A percentile compares a stretch with the other conserved stretches of the same genome.
Evolutionary conservation across 2,797 vertebrate genomes (phyloP).

Genomic region (Salarias fasciatus): DNA sequence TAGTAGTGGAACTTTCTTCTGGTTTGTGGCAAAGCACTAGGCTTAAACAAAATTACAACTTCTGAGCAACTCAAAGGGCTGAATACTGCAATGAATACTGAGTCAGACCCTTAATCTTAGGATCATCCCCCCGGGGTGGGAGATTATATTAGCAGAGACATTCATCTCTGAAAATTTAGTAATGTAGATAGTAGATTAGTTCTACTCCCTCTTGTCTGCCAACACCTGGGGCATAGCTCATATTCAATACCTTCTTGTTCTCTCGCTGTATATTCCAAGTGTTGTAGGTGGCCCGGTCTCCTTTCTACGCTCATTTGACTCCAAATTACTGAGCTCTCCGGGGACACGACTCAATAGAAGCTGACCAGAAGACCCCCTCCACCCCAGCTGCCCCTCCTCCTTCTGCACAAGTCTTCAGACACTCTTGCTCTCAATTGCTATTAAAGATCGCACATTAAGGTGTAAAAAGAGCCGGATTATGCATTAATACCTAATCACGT

Average conservation of each 20-base stretch:
- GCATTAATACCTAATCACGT: slow-evolving; percentile 70
- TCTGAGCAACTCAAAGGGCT: slow-evolving; percentile 60
- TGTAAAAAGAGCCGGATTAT: slow-evolving; percentile 61
- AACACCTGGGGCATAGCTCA: slow-evolving; percentile 71
- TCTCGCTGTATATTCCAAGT: slow-evolving; percentile 59
- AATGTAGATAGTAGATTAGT: slow-evolving; percentile 82
- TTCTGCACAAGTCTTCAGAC: slow-evolving; percentile 19
- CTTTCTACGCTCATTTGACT: slow-evolving; percentile 67
- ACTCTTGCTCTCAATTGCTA: slow-evolving; percentile 22
- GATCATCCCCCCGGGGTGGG: slow-evolving; percentile 75
- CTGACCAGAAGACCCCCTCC: slow-evolving; percentile 59
- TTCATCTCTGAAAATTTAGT: slow-evolving; percentile 84
- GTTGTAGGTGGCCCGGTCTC: slow-evolving; percentile 69
- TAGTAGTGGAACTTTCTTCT: slow-evolving; percentile 47
- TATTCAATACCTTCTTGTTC: slow-evolving; percentile 73
- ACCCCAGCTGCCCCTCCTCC: background rate
- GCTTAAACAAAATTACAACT: slow-evolving; percentile 72
- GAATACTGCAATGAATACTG: slow-evolving; percentile 70
- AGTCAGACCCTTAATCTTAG: slow-evolving; percentile 77
- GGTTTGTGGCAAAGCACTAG: slow-evolving; percentile 40
- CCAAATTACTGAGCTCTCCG: slow-evolving; percentile 59
- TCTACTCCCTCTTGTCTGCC: slow-evolving; percentile 76
- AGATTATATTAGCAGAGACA: slow-evolving; percentile 83
- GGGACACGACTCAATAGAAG: slow-evolving; percentile 55
- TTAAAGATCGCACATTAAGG: slow-evolving; percentile 62